A percentile compares a stretch with the other conserved stretches of the same genome.
Conservation (phyloP, 2,888 invertebrate genomes). For the Gonocerus acuteangulatus region DNA sequence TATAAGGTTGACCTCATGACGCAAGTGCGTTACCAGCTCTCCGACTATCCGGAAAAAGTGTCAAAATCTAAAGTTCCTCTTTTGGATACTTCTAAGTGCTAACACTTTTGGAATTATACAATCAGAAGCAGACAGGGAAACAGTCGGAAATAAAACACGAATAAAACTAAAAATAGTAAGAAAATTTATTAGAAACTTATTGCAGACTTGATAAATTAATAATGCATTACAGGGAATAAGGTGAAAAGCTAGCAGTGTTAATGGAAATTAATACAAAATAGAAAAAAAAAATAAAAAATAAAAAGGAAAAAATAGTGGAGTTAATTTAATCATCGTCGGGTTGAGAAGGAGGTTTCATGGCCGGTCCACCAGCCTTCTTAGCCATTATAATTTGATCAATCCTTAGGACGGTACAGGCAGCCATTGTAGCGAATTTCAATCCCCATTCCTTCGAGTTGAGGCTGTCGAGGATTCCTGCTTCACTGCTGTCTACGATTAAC, state of each 20-base stretch:
- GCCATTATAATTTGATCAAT: conserved; percentile 99
- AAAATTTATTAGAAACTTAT: too few species aligned
- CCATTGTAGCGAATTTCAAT: conserved; percentile 88
- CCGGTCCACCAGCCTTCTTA: conserved; percentile 88
- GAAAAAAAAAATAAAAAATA: conserved; percentile 4
- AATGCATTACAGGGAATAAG: neutral
- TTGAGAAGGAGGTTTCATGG: conserved; percentile 64
- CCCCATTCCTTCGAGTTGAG: conserved; percentile 86
- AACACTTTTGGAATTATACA: too few species aligned
- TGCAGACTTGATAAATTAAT: too few species aligned
- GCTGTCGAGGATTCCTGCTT: conserved; percentile 73
- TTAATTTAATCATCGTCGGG: conserved; percentile 48
- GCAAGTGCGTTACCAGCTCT: too few species aligned
- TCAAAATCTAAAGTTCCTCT: too few species aligned
- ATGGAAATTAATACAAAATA: neutral
- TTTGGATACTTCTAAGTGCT: too few species aligned
- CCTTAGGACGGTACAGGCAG: conserved; percentile 83
- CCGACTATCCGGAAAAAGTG: too few species aligned
- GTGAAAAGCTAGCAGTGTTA: neutral
- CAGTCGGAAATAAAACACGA: too few species aligned
- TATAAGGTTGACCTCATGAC: too few species aligned
- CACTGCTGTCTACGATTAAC: conserved; percentile 61
- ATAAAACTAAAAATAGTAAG: too few species aligned
- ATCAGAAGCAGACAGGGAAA: too few species aligned
- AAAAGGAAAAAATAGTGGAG: neutral